Conservation (phyloP, 1,140 invertebrate genomes). For the Leptopilina clavipes region DNA sequence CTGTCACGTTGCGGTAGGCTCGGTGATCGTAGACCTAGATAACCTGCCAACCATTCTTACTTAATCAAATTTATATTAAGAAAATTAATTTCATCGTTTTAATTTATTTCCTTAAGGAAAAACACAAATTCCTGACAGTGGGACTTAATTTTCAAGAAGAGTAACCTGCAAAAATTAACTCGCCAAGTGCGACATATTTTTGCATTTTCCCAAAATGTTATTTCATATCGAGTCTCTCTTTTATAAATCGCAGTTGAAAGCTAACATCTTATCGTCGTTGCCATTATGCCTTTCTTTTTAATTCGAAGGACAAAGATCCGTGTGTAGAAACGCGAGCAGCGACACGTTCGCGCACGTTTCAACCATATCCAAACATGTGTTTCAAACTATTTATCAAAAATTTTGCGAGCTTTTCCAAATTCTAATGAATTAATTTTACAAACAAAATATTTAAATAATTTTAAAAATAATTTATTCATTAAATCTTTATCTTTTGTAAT, state of each 20-base stretch:
- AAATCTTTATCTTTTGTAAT: too few species aligned
- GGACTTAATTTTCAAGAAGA: not conserved
- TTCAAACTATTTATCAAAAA: too few species aligned
- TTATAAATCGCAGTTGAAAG: not conserved
- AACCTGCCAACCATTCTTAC: not conserved
- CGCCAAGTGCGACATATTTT: not conserved
- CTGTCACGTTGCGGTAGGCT: constrained; percentile 32
- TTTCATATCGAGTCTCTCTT: not conserved
- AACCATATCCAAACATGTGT: constrained; percentile 20
- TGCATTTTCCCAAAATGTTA: not conserved
- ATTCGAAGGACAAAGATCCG: constrained; percentile 32
- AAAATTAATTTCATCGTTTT: constrained; percentile 2
- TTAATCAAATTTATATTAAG: not conserved
- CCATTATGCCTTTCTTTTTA: constrained; percentile 31
- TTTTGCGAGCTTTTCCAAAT: too few species aligned
- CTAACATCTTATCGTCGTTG: constrained; percentile 27
- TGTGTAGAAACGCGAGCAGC: constrained; percentile 18
- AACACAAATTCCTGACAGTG: not conserved
- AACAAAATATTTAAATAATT: not conserved
- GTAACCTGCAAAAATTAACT: constrained; percentile 8
- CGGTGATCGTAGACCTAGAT: constrained; percentile 24
- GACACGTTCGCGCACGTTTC: constrained; percentile 19
- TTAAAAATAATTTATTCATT: not conserved
- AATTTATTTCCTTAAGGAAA: not conserved
- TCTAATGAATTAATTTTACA: not conserved